These are phyloP conservation scores for Drosophila fulvimacula DNA, from an alignment of 2,888 invertebrate species.

Conservation along the genomic window DNA sequence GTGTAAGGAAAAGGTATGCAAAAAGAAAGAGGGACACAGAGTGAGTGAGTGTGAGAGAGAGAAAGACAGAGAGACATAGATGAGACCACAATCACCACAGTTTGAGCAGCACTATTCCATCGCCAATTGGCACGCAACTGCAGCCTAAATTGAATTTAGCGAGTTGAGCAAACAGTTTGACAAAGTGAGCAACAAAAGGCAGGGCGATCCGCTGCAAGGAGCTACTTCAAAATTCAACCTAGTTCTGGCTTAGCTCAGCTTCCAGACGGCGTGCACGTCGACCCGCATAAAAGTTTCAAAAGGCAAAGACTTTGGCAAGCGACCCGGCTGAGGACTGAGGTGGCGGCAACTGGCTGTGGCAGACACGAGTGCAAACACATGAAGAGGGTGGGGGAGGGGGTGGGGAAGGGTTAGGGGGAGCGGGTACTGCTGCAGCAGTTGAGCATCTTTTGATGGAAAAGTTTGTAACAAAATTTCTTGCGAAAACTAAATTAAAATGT, in stretches of 20 bases:
- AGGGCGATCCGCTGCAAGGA: constrained; percentile 1
- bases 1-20: constrained; percentile 13
- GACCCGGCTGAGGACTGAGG: not conserved
- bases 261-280: constrained; percentile 8
- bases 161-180: constrained; percentile 60
- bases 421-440: constrained; percentile 26
- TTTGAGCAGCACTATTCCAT: constrained; percentile 45
- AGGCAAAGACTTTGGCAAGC: constrained; percentile 38
- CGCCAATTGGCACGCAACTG: constrained; percentile 3
- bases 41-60: not conserved
- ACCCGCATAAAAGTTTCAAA: constrained; percentile 67
- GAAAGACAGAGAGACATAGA: not conserved
- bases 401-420: not conserved
- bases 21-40: not conserved
- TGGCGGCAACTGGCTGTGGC: not conserved
- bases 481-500: constrained; percentile 77
- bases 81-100: no score
- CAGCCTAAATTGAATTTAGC: constrained; percentile 62
- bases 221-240: constrained; percentile 46
- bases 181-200: constrained; percentile 8
- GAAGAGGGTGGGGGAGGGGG: no score
- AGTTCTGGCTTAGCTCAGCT: constrained; percentile 32
- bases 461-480: constrained; percentile 71
- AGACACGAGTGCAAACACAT: constrained; percentile 30
- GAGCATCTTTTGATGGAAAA: constrained; percentile 64